Evolutionary conservation across 2,888 invertebrate genomes (phyloP).

Genomic region (Nomada fucata): DNA sequence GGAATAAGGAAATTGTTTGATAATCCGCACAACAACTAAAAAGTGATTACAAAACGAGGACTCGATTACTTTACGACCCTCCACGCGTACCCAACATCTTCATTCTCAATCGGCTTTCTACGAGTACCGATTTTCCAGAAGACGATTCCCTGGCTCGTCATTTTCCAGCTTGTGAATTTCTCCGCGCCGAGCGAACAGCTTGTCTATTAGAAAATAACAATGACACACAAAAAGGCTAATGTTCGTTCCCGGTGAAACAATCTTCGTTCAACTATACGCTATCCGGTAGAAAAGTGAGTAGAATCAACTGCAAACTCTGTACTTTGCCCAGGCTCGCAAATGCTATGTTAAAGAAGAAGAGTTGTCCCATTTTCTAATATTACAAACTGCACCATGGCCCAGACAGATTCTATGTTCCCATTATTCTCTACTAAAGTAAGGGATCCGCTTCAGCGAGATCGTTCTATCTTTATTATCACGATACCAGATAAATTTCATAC

Average conservation of each 20-base stretch:
- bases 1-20: too few species aligned
- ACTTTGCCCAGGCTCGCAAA: not conserved
- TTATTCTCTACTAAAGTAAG: not conserved
- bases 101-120: constrained; percentile 57
- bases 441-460: constrained; percentile 26
- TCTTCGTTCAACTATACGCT: not conserved
- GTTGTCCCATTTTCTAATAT: not conserved
- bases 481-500: constrained; percentile 37
- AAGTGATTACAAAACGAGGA: not conserved
- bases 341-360: not conserved
- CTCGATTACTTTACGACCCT: not conserved
- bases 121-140: constrained; percentile 56
- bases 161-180: constrained; percentile 63
- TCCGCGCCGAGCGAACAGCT: constrained; percentile 39
- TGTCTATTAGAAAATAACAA: constrained; percentile 52
- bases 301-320: not conserved
- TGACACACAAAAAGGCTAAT: constrained; percentile 37
- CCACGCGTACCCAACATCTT: constrained; percentile 9
- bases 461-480: constrained; percentile 31
- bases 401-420: not conserved
- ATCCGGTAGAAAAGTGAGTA: not conserved
- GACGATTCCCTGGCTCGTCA: constrained; percentile 46
- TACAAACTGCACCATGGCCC: not conserved
- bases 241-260: not conserved
- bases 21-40: not conserved